Evolutionary conservation across 2,113 vertebrate genomes (phyloP).

Genomic region (Mola mola): DNA sequence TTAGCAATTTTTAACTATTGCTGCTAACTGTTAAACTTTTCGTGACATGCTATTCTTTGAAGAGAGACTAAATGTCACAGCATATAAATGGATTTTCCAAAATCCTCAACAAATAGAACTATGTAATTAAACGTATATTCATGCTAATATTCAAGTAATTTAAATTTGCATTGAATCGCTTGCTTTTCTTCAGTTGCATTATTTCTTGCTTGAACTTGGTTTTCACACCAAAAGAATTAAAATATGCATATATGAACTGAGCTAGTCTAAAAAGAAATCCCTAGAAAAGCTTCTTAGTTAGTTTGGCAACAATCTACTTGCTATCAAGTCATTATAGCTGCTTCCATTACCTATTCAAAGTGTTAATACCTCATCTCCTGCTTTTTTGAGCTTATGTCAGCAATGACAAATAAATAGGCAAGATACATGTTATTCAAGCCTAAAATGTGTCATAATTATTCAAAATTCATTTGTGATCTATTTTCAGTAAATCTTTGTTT

Average conservation of each 20-base stretch:
- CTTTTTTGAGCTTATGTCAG: constrained; percentile 24
- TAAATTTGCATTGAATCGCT: no score
- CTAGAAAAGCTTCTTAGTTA: constrained; percentile 7
- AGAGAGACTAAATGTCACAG: neutral
- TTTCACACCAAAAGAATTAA: constrained; percentile 7
- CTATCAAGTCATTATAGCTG: constrained; percentile 10
- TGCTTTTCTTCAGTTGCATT: neutral
- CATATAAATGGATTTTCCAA: neutral
- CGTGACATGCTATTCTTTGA: no score
- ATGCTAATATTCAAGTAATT: no score
- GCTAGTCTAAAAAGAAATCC: neutral
- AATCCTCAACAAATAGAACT: neutral
- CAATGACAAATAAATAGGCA: constrained; percentile 11
- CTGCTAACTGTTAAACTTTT: no score
- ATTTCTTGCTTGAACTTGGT: neutral
- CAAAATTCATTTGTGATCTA: neutral
- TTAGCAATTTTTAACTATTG: no score
- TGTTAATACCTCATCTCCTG: constrained; percentile 3
- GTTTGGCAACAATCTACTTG: constrained; percentile 25
- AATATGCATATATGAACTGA: constrained; percentile 1
- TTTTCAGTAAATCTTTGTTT: constrained; percentile 20
- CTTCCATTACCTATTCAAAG: constrained; percentile 5
- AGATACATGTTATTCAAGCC: constrained; percentile 9
- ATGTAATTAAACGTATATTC: no score
- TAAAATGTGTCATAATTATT: constrained; percentile 7